phyloP scores from a whole-genome alignment of 1,140 invertebrate genomes.

The Pteromalus puparum region DNA sequence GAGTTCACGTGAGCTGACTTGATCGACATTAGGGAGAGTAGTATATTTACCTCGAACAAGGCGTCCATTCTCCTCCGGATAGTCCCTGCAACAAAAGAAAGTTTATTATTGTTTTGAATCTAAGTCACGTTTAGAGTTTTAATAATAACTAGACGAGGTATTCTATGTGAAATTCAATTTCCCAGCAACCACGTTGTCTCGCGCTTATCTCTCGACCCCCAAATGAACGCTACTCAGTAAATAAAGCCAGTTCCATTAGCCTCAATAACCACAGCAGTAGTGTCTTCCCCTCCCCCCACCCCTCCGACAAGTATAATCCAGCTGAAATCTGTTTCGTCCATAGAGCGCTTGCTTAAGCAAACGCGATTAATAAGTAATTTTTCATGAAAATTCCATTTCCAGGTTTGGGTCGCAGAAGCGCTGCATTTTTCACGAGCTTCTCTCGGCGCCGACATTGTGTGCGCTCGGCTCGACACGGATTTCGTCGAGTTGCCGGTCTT shows the following conservation, averaged over 20 bases:
- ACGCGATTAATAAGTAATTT: slow-evolving; percentile 33
- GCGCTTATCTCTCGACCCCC: background rate
- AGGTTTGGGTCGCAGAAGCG: background rate
- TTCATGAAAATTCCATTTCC: slow-evolving; percentile 31
- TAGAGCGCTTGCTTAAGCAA: background rate
- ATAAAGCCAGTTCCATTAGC: background rate
- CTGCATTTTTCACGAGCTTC: slow-evolving; percentile 19
- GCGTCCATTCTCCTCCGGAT: slow-evolving; percentile 76
- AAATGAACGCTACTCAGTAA: no score
- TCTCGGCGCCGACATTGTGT: slow-evolving; percentile 9
- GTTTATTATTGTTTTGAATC: slow-evolving; percentile 5
- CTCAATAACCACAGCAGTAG: background rate
- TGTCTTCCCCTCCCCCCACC: no score
- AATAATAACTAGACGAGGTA: no score
- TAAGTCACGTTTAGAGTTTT: no score
- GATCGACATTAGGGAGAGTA: no score
- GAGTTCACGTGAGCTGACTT: no score
- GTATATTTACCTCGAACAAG: slow-evolving; percentile 75
- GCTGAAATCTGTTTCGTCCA: background rate
- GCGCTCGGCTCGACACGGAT: background rate
- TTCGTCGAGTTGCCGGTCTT: background rate
- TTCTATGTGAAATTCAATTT: background rate
- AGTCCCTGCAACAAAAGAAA: slow-evolving; percentile 64
- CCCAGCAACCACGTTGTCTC: no score
- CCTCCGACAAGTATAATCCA: background rate